Conservation (phyloP, 2,113 vertebrate genomes). For the Galeopterus variegatus region DNA sequence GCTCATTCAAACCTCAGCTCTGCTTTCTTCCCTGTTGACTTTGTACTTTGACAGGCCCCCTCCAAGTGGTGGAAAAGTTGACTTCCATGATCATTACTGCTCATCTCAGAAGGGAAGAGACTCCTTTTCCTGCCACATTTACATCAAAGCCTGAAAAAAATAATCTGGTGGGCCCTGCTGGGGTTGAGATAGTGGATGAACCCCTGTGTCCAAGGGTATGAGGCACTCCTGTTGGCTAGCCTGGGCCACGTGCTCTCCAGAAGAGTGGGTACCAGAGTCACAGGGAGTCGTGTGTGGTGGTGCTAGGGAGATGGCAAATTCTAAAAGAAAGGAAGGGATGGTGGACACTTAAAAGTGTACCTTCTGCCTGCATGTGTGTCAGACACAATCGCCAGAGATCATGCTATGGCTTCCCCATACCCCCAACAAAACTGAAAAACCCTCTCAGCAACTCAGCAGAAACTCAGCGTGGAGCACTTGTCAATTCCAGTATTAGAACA, state of each 20-base stretch:
- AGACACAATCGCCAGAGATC: neutral
- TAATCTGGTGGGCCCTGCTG: neutral
- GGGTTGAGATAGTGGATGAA: neutral
- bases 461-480: neutral
- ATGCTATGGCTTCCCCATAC: neutral
- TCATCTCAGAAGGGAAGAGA: neutral
- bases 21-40: neutral
- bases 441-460: neutral
- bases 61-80: neutral
- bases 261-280: neutral
- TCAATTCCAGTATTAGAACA: neutral
- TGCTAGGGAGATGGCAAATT: neutral
- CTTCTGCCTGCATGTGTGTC: neutral
- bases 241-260: neutral
- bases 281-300: neutral
- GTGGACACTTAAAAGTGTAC: neutral
- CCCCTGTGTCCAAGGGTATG: neutral
- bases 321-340: slow-evolving; percentile 31
- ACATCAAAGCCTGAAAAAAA: neutral
- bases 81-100: neutral
- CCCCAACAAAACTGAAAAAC: neutral
- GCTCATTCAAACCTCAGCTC: neutral
- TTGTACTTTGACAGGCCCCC: neutral
- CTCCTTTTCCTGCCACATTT: neutral
- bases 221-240: neutral